Conservation (phyloP, 2,797 vertebrate genomes). For the Takifugu ocellatus region DNA sequence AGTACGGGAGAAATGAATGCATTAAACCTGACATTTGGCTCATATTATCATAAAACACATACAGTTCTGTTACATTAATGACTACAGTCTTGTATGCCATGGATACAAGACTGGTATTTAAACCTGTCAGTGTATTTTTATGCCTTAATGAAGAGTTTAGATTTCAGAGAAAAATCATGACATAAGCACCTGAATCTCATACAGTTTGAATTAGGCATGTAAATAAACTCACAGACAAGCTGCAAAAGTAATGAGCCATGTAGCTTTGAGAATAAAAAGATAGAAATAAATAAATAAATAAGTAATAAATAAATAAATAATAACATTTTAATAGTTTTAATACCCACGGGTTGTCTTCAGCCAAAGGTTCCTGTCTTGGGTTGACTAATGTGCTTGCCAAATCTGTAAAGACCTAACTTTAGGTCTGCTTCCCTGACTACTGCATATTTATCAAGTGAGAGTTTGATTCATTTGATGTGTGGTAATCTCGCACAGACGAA, state of each 20-base stretch:
- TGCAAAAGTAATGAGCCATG: conserved; percentile 13
- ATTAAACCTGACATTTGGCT: too few relatives aligned
- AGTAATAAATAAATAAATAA: conserved; percentile 12
- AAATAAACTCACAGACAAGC: too few relatives aligned
- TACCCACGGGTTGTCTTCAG: conserved; percentile 19
- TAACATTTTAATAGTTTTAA: conserved; percentile 49
- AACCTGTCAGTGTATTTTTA: too few relatives aligned
- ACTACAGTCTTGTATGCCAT: too few relatives aligned
- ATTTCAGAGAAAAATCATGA: too few relatives aligned
- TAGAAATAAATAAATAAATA: conserved; percentile 1
- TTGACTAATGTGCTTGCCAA: conserved; percentile 31
- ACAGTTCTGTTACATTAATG: too few relatives aligned
- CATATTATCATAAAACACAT: too few relatives aligned
- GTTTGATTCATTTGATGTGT: conserved; percentile 11
- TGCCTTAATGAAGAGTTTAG: too few relatives aligned
- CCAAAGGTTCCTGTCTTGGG: conserved; percentile 17
- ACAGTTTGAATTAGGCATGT: too few relatives aligned
- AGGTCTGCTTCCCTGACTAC: conserved; percentile 17
- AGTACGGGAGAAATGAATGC: background rate
- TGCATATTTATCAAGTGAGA: conserved; percentile 31
- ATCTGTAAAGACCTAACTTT: conserved; percentile 43
- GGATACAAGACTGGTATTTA: too few relatives aligned
- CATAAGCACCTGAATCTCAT: too few relatives aligned
- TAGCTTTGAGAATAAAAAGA: conserved; percentile 8
- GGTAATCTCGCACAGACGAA: background rate